Evolutionary conservation across 2,797 vertebrate genomes (phyloP).

Genomic region (Dallia pectoralis): DNA sequence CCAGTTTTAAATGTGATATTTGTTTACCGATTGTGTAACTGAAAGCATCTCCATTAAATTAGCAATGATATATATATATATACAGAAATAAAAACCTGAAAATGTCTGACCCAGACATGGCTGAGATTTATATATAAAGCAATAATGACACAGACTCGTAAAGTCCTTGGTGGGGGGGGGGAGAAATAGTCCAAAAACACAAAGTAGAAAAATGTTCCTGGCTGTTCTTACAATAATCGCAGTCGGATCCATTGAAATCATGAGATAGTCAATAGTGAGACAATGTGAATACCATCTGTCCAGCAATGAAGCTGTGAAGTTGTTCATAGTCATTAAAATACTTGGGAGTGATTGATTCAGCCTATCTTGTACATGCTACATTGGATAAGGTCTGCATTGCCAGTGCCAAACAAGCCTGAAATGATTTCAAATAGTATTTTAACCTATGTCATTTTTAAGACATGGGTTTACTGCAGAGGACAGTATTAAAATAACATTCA

Average conservation of each 20-base stretch:
- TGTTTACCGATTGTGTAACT: slow-evolving; percentile 24
- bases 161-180: slow-evolving; percentile 27
- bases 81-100: slow-evolving; percentile 58
- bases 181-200: slow-evolving; percentile 14
- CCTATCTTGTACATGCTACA: neutral
- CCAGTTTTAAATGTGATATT: slow-evolving; percentile 21
- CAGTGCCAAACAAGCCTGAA: neutral
- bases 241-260: slow-evolving; percentile 6
- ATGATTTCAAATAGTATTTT: neutral
- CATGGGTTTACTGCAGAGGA: slow-evolving; percentile 2
- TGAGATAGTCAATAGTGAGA: slow-evolving; percentile 7
- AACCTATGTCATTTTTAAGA: neutral
- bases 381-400: neutral
- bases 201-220: slow-evolving; percentile 28
- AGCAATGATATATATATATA: slow-evolving; percentile 40
- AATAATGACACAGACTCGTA: slow-evolving; percentile 27
- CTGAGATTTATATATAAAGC: slow-evolving; percentile 20
- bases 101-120: slow-evolving; percentile 38
- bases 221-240: neutral
- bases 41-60: slow-evolving; percentile 28
- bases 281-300: neutral
- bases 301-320: neutral
- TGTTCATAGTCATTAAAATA: neutral
- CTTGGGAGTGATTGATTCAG: neutral
- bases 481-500: slow-evolving; percentile 1